Conservation (phyloP, 2,113 vertebrate genomes). For the Melanocharis versteri region DNA sequence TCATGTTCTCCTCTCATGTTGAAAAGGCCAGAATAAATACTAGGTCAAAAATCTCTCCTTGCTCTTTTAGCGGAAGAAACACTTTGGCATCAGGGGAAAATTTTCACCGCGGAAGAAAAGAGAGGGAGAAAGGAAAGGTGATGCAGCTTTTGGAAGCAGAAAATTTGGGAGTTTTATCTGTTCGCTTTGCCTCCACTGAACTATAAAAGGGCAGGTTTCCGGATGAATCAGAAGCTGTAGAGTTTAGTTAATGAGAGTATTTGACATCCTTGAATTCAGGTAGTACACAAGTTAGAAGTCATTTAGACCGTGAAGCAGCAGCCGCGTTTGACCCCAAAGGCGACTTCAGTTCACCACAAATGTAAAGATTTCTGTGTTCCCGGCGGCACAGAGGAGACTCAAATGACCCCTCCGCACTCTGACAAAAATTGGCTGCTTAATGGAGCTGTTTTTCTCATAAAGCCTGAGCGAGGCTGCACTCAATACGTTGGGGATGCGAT, state of each 20-base stretch:
- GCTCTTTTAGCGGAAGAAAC: neutral
- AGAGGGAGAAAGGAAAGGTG: neutral
- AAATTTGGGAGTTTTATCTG: neutral
- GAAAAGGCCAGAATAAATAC: slow-evolving; percentile 7
- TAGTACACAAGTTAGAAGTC: neutral
- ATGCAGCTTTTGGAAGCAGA: neutral
- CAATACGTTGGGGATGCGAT: neutral
- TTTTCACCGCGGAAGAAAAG: neutral
- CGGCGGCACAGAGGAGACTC: neutral
- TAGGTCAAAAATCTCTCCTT: neutral
- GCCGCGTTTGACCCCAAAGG: neutral
- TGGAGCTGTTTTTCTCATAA: neutral
- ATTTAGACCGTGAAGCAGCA: neutral
- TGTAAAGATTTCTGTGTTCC: neutral
- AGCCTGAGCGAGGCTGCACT: neutral
- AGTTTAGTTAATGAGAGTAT: neutral
- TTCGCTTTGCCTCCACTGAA: neutral
- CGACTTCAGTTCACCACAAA: neutral
- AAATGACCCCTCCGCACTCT: neutral
- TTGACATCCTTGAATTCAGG: neutral
- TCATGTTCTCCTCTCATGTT: neutral
- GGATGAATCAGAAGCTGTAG: neutral
- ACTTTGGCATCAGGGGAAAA: neutral
- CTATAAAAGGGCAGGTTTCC: neutral
- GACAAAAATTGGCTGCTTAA: neutral